Conservation (phyloP, 2,888 invertebrate species). For the Stegana nigrithorax region DNA sequence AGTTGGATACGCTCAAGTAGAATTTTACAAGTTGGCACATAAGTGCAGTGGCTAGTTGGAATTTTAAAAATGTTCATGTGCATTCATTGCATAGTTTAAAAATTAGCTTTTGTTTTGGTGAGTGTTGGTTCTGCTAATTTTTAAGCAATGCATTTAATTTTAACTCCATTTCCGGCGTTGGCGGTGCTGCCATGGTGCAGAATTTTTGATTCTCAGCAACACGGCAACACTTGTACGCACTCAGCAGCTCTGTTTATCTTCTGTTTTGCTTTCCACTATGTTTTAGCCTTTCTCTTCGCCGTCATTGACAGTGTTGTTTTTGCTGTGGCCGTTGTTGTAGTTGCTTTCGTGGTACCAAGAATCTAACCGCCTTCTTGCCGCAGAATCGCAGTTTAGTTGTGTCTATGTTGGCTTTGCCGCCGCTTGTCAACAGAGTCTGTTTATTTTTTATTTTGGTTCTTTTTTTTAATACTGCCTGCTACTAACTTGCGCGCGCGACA, state of each 20-base stretch:
- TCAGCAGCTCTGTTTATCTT: not conserved
- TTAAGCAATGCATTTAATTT: not conserved
- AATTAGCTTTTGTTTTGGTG: not conserved
- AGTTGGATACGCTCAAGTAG: no score
- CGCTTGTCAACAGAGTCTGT: not conserved
- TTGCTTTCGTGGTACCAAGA: not conserved
- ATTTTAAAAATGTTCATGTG: no score
- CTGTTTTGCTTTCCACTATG: not conserved
- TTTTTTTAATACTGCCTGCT: no score
- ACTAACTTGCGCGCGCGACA: no score
- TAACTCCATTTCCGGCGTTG: not conserved
- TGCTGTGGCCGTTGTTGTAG: not conserved
- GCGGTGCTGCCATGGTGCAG: not conserved
- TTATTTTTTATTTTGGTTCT: no score
- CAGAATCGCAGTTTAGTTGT: slow-evolving; percentile 4
- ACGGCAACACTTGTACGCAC: no score
- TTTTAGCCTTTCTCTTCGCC: not conserved
- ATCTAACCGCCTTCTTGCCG: slow-evolving; percentile 2
- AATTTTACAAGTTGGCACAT: not conserved
- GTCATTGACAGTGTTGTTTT: no score
- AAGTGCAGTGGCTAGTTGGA: not conserved
- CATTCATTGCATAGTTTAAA: not conserved
- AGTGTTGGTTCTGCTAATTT: not conserved
- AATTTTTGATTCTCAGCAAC: no score
- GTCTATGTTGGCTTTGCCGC: not conserved